These are phyloP conservation scores for Sylvia borin DNA, from an alignment of 2,797 vertebrate genomes.

Conservation along the genomic window DNA sequence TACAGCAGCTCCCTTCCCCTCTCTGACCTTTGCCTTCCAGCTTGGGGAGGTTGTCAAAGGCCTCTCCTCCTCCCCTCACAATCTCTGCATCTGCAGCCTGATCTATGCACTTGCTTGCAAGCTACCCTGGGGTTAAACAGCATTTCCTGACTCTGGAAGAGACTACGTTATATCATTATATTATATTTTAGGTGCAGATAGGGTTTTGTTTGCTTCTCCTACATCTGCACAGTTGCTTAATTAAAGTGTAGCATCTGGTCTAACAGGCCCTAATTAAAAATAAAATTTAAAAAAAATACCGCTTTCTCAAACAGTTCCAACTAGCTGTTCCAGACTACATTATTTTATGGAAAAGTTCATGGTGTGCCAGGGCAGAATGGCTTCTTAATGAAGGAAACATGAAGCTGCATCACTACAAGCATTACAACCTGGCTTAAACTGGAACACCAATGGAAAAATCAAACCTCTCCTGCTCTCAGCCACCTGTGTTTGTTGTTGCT, in stretches of 20 bases:
- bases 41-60: neutral
- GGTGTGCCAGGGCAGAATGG: neutral
- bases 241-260: neutral
- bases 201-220: neutral
- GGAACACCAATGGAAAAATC: neutral
- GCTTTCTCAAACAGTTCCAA: neutral
- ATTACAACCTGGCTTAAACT: neutral
- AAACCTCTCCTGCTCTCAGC: neutral
- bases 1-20: conserved; percentile 3
- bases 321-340: neutral
- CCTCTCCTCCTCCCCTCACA: neutral
- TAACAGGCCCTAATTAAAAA: neutral
- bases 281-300: neutral
- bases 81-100: neutral
- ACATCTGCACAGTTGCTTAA: neutral
- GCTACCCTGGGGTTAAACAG: neutral
- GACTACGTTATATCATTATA: neutral
- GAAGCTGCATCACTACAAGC: neutral
- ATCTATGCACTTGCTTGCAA: neutral
- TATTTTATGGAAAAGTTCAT: neutral
- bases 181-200: neutral
- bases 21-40: conserved; percentile 35
- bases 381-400: neutral
- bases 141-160: neutral
- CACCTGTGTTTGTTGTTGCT: neutral